These are phyloP conservation scores for Piscicola geometra DNA, from an alignment of 2,888 invertebrate species.

Conservation along the genomic window DNA sequence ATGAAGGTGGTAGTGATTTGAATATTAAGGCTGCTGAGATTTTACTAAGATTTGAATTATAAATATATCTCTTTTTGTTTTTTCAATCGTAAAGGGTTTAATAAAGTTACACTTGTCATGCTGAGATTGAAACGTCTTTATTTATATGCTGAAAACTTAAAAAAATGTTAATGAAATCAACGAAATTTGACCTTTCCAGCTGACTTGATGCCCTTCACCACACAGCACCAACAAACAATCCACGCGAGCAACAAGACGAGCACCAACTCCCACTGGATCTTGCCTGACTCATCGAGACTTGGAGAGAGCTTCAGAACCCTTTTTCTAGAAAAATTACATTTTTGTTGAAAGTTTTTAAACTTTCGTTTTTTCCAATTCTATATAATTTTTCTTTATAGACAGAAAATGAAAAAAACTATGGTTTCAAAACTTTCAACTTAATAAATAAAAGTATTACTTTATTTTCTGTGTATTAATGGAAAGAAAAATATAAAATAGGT, in stretches of 20 bases:
- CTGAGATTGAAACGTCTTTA: too few species aligned
- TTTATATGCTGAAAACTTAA: too few species aligned
- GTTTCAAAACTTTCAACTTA: too few species aligned
- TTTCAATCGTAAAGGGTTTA: too few species aligned
- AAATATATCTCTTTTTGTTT: not conserved
- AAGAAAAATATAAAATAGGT: too few species aligned
- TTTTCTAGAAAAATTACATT: slow-evolving; percentile 37
- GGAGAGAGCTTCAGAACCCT: slow-evolving; percentile 38
- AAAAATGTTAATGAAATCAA: not conserved
- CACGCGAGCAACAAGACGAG: slow-evolving; percentile 44
- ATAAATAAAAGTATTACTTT: too few species aligned
- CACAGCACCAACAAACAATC: slow-evolving; percentile 46
- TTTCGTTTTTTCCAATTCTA: too few species aligned
- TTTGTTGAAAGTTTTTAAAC: too few species aligned
- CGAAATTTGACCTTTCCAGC: slow-evolving; percentile 45
- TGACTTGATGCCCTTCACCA: slow-evolving; percentile 46
- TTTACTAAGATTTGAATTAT: not conserved
- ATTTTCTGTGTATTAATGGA: too few species aligned
- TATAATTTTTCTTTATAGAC: too few species aligned
- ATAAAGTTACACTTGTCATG: too few species aligned
- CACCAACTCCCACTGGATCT: slow-evolving; percentile 54
- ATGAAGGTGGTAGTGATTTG: not conserved
- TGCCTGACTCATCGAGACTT: slow-evolving; percentile 40
- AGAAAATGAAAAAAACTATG: too few species aligned
- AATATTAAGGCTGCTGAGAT: not conserved